Conservation (phyloP, 2,113 vertebrate genomes). For the Cololabis saira region DNA sequence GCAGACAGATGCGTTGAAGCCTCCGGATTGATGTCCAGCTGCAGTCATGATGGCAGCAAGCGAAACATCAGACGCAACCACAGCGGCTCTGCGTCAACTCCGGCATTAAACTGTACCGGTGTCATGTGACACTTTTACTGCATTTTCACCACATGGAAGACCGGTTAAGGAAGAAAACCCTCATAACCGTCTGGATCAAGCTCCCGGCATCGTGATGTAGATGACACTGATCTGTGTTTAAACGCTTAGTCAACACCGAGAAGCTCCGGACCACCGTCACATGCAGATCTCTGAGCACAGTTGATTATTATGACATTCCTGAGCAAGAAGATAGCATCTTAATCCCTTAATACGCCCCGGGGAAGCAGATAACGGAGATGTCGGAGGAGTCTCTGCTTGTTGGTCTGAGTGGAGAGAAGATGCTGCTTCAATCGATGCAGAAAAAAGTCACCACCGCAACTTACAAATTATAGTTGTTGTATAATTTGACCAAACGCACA, state of each 20-base stretch:
- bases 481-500: background rate
- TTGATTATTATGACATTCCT: constrained; percentile 51
- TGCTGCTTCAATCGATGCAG: too few species aligned
- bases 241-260: constrained; percentile 3
- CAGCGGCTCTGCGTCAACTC: too few species aligned
- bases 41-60: constrained; percentile 10
- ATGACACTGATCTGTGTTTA: background rate
- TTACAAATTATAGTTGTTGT: background rate
- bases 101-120: too few species aligned
- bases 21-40: constrained; percentile 10
- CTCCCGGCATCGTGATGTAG: background rate
- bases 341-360: constrained; percentile 52
- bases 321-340: constrained; percentile 58
- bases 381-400: constrained; percentile 17
- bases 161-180: too few species aligned
- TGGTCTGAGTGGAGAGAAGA: constrained; percentile 15
- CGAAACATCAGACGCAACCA: too few species aligned
- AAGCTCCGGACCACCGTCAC: background rate
- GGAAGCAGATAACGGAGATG: constrained; percentile 39
- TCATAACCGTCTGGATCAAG: too few species aligned
- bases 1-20: background rate
- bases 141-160: too few species aligned
- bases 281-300: background rate
- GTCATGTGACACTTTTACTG: too few species aligned
- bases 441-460: too few species aligned